phyloP scores from a whole-genome alignment of 2,888 invertebrate species.

The Microdon myrmicae region DNA sequence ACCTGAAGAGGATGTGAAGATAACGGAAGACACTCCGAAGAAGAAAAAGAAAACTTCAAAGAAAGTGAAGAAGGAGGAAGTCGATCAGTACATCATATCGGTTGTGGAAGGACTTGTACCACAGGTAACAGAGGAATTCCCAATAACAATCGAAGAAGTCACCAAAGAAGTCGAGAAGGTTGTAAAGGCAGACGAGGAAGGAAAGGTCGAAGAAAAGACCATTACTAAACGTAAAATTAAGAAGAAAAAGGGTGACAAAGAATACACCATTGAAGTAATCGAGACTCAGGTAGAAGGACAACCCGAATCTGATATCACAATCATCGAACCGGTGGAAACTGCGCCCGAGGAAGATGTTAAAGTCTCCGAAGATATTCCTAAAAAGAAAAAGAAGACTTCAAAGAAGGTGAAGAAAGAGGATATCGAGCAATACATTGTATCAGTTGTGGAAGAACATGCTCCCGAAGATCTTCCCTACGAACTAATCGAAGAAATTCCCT shows the following conservation, averaged over 20 bases:
- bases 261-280: constrained; percentile 67
- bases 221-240: constrained; percentile 67
- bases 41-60: constrained; percentile 57
- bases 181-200: constrained; percentile 55
- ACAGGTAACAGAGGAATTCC: constrained; percentile 50
- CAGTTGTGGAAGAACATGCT: constrained; percentile 60
- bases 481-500: constrained; percentile 47
- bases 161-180: constrained; percentile 48
- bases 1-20: constrained; percentile 47
- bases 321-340: constrained; percentile 60
- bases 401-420: constrained; percentile 58
- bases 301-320: constrained; percentile 63
- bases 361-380: constrained; percentile 36
- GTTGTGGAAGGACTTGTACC: constrained; percentile 60
- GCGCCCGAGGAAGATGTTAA: constrained; percentile 40
- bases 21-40: constrained; percentile 39
- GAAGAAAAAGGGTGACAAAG: constrained; percentile 65
- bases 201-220: constrained; percentile 61
- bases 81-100: constrained; percentile 59
- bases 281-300: constrained; percentile 65
- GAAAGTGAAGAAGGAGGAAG: constrained; percentile 56
- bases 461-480: constrained; percentile 50
- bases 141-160: constrained; percentile 50
- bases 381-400: constrained; percentile 55
- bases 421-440: constrained; percentile 59